These are phyloP conservation scores for Exocentrus adspersus DNA, from an alignment of 2,888 invertebrate species.

Conservation along the genomic window DNA sequence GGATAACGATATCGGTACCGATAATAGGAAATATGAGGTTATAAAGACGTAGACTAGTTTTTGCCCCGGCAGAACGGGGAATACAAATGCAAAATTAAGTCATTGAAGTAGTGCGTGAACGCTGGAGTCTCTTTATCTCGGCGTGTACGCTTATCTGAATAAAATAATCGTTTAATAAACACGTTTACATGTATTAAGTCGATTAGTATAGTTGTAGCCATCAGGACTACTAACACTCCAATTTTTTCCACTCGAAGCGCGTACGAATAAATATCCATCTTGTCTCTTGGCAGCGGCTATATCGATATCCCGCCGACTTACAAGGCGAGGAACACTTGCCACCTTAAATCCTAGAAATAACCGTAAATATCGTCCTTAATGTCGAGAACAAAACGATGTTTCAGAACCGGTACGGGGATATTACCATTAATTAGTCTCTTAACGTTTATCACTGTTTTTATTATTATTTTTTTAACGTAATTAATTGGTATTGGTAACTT, in stretches of 20 bases:
- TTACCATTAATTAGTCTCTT: neutral
- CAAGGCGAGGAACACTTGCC: neutral
- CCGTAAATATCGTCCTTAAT: neutral
- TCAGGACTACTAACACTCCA: conserved; percentile 8
- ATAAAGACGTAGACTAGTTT: conserved; percentile 36
- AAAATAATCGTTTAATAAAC: no score
- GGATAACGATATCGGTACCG: conserved; percentile 37
- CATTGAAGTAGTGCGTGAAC: no score
- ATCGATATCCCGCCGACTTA: neutral
- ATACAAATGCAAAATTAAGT: conserved; percentile 26
- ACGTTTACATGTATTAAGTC: no score
- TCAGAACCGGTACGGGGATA: neutral
- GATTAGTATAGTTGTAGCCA: no score
- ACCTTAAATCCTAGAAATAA: neutral
- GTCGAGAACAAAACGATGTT: neutral
- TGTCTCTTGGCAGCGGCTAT: no score
- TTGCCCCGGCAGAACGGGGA: conserved; percentile 24
- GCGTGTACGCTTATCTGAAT: no score
- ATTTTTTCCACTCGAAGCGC: conserved; percentile 1
- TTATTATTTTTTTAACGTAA: neutral
- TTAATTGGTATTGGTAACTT: neutral
- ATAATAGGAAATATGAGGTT: conserved; percentile 29
- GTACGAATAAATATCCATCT: no score
- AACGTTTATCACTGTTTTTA: neutral
- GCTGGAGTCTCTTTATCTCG: no score